phyloP scores from a whole-genome alignment of 2,888 invertebrate species.

The Onthophagus sagittarius region DNA sequence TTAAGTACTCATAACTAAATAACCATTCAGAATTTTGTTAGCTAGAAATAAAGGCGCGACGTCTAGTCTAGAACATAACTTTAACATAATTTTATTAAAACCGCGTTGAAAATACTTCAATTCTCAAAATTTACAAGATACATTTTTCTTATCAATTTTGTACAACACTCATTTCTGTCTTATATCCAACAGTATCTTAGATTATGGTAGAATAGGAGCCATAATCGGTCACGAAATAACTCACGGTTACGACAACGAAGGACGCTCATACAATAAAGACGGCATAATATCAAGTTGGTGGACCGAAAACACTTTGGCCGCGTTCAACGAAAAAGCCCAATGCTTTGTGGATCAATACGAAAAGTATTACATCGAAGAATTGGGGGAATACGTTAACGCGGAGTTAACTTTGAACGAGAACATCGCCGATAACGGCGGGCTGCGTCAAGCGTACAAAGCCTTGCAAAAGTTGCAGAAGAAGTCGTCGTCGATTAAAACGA shows the following conservation, averaged over 20 bases:
- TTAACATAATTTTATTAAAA: too few species aligned
- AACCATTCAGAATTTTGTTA: too few species aligned
- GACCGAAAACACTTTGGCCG: constrained; percentile 37
- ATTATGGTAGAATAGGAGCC: constrained; percentile 55
- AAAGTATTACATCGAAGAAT: constrained; percentile 44
- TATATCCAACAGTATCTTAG: constrained; percentile 50
- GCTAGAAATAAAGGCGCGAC: too few species aligned
- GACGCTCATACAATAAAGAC: constrained; percentile 53
- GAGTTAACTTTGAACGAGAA: constrained; percentile 50
- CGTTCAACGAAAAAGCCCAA: constrained; percentile 40
- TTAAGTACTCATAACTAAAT: too few species aligned
- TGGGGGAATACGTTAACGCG: constrained; percentile 46
- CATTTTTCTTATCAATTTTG: too few species aligned
- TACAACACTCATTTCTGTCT: too few species aligned
- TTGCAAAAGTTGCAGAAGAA: constrained; percentile 33
- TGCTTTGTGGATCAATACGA: constrained; percentile 50
- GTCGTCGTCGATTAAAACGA: constrained; percentile 4
- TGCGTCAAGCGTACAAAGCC: constrained; percentile 42
- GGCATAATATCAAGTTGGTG: constrained; percentile 49
- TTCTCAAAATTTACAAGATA: too few species aligned
- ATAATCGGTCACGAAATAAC: constrained; percentile 58
- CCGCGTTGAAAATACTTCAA: too few species aligned
- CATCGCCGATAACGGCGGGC: constrained; percentile 48
- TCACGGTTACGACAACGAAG: constrained; percentile 49
- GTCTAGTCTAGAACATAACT: too few species aligned